Evolutionary conservation across 2,888 invertebrate species (phyloP).

Genomic region (Icerya purchasi): DNA sequence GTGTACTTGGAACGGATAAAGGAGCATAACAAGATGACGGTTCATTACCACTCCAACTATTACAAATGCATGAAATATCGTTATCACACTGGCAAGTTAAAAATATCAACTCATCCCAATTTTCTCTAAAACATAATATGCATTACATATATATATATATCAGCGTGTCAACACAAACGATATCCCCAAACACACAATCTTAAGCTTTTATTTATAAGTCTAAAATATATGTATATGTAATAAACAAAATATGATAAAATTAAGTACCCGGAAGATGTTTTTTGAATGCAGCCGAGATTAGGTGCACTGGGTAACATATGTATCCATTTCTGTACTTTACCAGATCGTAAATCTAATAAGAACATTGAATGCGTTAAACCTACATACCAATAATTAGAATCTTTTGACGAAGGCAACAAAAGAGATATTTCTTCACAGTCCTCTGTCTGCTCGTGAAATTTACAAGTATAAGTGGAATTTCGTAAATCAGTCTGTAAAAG

Average conservation of each 20-base stretch:
- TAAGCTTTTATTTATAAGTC: no score
- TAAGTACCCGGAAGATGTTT: slow-evolving; percentile 1
- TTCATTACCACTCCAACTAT: background rate
- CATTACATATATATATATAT: no score
- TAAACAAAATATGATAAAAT: background rate
- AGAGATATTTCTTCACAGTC: slow-evolving; percentile 7
- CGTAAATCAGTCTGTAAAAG: background rate
- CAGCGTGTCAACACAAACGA: no score
- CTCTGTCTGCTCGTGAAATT: background rate
- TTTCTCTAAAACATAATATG: no score
- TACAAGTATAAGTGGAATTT: background rate
- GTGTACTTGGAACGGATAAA: slow-evolving; percentile 4
- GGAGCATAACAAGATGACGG: background rate
- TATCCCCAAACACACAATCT: no score
- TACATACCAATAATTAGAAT: slow-evolving; percentile 6
- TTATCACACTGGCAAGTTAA: slow-evolving; percentile 2
- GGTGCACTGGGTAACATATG: slow-evolving; percentile 15
- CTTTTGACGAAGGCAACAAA: slow-evolving; percentile 3
- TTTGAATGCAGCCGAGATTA: background rate
- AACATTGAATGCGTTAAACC: slow-evolving; percentile 14
- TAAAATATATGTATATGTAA: no score
- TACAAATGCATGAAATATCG: slow-evolving; percentile 6
- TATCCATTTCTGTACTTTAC: slow-evolving; percentile 12
- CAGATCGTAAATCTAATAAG: slow-evolving; percentile 13
- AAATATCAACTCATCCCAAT: background rate